Evolutionary conservation across 2,113 vertebrate genomes (phyloP), one percentile per base, ranked within the genome.

Genomic region (Dicrurus megarhynchus): DNA sequence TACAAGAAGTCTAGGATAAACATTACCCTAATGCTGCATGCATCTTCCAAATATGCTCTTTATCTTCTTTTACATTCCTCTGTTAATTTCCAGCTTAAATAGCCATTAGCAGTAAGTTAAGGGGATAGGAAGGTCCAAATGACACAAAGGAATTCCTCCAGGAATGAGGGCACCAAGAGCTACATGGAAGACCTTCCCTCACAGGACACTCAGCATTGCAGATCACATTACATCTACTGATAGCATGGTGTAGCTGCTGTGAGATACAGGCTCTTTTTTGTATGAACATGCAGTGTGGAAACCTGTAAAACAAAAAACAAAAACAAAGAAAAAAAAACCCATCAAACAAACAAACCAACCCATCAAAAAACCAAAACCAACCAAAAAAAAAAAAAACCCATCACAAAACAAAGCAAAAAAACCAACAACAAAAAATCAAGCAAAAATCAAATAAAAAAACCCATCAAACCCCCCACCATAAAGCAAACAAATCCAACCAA

Each of bases 251-350:
- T 8, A 68, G 16, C 6, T 61, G 13, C n/a, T 46, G 41, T 46
- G 19, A 57, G 9, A 56, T 24, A 30, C 0, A 0, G 7, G 11
- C 11, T 41, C 8, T 21, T 42, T 75, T 61, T 35, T 65, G 2
- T 44, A 60, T 11, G 71, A 30, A 63, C 4, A 27, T 9, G 30
- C 12, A 30, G 23, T 49, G 65, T 13, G 39, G n/a, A 65, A 74
- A 70, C 16, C 5, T 46, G 37, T n/a, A 47, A 81, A 83, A 82
- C 1, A 6, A 64, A 33, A 57, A 61, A 12, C 2, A 24, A 35
- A 30, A 24, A 55, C 35, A 13, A 16, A 28, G 11, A 59, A 49
- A 50, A 4, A 21, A 11, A 37, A 89, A 71, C 46, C 5, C 20
- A 57, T 24, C 7, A n/a, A 46, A 19, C 19, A 50, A 61, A 50